Base-by-base conservation (phyloP, 2,797 vertebrate genomes). In the Acanthis flammea region DNA sequence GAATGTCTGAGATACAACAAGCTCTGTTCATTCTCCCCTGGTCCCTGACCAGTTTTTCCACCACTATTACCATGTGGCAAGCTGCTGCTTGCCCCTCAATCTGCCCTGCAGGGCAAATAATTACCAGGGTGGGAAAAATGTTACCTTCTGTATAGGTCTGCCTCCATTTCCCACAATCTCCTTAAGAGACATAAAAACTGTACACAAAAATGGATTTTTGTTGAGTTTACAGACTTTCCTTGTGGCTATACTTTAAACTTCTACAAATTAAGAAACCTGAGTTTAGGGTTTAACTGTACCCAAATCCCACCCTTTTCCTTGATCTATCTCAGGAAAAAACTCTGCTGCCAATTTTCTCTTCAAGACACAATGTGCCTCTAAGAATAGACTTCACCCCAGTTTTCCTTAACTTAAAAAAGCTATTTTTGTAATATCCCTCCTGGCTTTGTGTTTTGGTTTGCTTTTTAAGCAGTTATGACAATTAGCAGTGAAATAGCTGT, bases 281-380 rank as follows among this genome's bases (percentile, higher is more conserved):
- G 13, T 92, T 76, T 53, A 44, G 12, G 41, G 80, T 79, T 57
- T 72, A 42, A 71, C 61, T 42, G 63, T 33, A 87, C 22, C 22
- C 37, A 85, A 91, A 44, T 15, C 3, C 1, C 61, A 76, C 63
- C 60, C 67, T 31, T 90, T 94, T 91, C 91, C 89, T 92, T 90
- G 58, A 63, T 50, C 12, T 7, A 72, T n/a, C 39, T 90, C 89
- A 88, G 88, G 89, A 94, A 88, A 86, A 87, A 77, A 30, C 8
- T 80, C 41, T 68, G 68, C 61, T 94, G 85, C 75, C 82, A 94
- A 57, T 39, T 89, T 95, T 85, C 72, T 83, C 21, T 65, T 57
- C 53, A 45, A 77, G 72, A 94, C 47, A 94, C 78, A 91, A 93
- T 91, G 88, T 51, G 47, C 55, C 18, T 91, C 92, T 80, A 94